Percentiles rank a stretch among this genome's conserved stretches.
phyloP scores from a whole-genome alignment of 2,797 vertebrate genomes.

The Chrysolophus pictus region DNA sequence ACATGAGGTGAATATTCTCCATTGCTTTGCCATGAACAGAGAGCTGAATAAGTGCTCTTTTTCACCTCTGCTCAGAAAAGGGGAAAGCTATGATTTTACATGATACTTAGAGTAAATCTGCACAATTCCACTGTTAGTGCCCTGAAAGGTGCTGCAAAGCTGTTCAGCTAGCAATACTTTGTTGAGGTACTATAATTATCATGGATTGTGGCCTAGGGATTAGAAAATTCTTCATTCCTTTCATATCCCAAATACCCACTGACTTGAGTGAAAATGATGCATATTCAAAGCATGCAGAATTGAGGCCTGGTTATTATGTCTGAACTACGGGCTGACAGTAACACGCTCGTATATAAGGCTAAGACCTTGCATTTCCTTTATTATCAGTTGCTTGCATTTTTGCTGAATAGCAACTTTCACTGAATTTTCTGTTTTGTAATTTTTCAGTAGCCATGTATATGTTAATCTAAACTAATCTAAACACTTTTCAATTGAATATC shows the following conservation, averaged over 20 bases:
- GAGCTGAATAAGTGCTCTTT: background rate
- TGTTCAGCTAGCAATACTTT: background rate
- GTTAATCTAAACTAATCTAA: background rate
- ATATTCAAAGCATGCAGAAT: background rate
- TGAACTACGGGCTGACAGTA: background rate
- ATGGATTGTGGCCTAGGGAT: background rate
- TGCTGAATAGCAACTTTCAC: background rate
- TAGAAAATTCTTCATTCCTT: constrained; percentile 34
- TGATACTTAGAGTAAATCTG: constrained; percentile 57
- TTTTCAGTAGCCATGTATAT: background rate
- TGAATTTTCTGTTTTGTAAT: background rate
- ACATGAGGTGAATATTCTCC: constrained; percentile 20
- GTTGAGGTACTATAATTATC: background rate
- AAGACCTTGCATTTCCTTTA: background rate
- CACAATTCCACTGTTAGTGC: constrained; percentile 46
- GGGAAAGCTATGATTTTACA: constrained; percentile 10
- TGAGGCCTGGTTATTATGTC: background rate
- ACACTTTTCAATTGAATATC: background rate
- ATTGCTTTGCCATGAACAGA: constrained; percentile 10
- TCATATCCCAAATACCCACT: constrained; percentile 8
- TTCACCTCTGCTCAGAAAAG: constrained; percentile 8
- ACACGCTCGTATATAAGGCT: background rate
- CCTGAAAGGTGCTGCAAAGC: constrained; percentile 8
- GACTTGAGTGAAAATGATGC: background rate
- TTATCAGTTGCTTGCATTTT: background rate